These are phyloP conservation scores for Gnathonemus longibarbis DNA, from an alignment of 2,113 vertebrate species.

Conservation along the genomic window DNA sequence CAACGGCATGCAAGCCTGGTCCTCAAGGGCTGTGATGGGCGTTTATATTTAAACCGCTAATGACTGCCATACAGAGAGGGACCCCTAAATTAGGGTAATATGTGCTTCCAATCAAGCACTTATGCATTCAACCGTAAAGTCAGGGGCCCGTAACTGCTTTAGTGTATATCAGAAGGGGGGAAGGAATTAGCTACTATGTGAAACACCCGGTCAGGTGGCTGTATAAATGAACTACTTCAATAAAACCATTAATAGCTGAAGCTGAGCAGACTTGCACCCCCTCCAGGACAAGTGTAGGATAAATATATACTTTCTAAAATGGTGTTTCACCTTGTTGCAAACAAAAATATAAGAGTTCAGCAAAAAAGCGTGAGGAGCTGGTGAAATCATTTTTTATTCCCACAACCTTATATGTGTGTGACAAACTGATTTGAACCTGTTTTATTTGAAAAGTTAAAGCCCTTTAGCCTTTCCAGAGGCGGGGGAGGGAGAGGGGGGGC, in stretches of 20 bases:
- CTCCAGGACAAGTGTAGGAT: neutral
- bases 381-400: neutral
- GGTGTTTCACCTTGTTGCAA: neutral
- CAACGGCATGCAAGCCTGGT: neutral
- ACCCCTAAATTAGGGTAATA: neutral
- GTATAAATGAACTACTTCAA: neutral
- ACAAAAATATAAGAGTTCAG: slow-evolving; percentile 1
- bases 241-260: neutral
- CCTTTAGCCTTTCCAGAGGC: neutral
- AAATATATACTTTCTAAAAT: neutral
- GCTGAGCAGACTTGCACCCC: neutral
- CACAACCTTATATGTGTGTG: neutral
- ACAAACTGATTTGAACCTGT: neutral
- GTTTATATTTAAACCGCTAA: neutral
- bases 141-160: neutral
- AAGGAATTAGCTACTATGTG: neutral
- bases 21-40: neutral
- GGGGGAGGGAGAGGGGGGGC: neutral
- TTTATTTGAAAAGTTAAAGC: slow-evolving; percentile 2
- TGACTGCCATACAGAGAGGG: neutral
- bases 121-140: neutral
- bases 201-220: neutral
- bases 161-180: neutral
- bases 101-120: neutral
- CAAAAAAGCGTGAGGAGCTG: neutral